phyloP scores from a whole-genome alignment of 2,888 invertebrate genomes.

The Leuctra nigra region DNA sequence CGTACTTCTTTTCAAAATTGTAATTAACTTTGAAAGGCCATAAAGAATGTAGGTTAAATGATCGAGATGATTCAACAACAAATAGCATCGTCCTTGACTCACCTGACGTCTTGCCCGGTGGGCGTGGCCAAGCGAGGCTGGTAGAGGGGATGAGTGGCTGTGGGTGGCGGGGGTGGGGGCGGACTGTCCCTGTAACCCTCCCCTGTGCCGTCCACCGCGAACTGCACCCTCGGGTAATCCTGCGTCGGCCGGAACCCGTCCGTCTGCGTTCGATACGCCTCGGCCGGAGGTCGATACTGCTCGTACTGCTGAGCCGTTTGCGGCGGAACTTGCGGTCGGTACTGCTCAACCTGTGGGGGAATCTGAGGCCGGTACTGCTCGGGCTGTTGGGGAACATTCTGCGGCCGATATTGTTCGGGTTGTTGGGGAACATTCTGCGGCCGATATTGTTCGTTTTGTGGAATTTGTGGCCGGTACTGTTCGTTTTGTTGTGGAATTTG shows the following conservation, averaged over 20 bases:
- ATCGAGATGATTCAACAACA: too few relatives aligned
- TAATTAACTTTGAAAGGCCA: too few relatives aligned
- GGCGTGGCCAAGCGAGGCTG: slow-evolving; percentile 16
- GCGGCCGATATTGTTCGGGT: slow-evolving; percentile 11
- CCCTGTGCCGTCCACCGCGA: slow-evolving; percentile 1
- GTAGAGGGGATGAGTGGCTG: slow-evolving; percentile 64
- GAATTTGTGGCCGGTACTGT: slow-evolving; percentile 12
- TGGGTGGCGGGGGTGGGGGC: slow-evolving; percentile 62
- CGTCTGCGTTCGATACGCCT: not conserved
- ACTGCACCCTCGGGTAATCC: slow-evolving; percentile 8
- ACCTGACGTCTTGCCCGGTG: slow-evolving; percentile 2
- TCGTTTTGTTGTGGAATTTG: not conserved
- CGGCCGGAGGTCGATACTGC: not conserved
- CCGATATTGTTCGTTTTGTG: slow-evolving; percentile 7
- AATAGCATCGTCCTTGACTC: too few relatives aligned
- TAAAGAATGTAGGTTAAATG: too few relatives aligned
- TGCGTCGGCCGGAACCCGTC: not conserved
- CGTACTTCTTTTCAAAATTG: too few relatives aligned
- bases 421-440: not conserved
- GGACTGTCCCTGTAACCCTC: slow-evolving; percentile 35
- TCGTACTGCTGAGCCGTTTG: not conserved
- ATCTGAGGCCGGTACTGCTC: slow-evolving; percentile 8
- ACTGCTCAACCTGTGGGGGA: not conserved
- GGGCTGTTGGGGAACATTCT: not conserved
- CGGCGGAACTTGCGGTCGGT: not conserved